Evolutionary conservation across 53 echinoderm and acorn worm species (phyloP).

Genomic region (Stichopus horrens): DNA sequence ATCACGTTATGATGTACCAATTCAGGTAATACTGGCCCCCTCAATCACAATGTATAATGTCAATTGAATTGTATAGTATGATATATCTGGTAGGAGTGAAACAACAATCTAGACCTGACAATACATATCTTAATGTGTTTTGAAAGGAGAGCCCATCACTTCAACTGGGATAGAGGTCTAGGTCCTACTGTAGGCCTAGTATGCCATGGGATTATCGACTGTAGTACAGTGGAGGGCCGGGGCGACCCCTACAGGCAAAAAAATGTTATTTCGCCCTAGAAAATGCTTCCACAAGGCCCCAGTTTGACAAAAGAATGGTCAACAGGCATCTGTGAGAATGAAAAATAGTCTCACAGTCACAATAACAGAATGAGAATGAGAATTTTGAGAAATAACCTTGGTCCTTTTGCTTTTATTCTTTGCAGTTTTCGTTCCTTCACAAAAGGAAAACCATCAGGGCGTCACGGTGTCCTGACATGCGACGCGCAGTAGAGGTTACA

Average conservation of each 20-base stretch:
- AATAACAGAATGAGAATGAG: not conserved
- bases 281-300: too few relatives aligned
- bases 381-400: not conserved
- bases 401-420: not conserved
- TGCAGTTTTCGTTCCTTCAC: too few relatives aligned
- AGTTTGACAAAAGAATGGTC: not conserved
- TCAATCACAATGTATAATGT: too few relatives aligned
- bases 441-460: conserved; percentile 1
- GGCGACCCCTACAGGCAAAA: too few relatives aligned
- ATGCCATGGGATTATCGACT: too few relatives aligned
- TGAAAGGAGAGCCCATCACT: too few relatives aligned
- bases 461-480: conserved; percentile 6
- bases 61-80: not conserved
- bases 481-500: not conserved
- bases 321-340: not conserved
- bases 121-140: too few relatives aligned
- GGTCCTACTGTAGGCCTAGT: too few relatives aligned
- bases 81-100: not conserved
- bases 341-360: not conserved
- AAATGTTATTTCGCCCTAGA: too few relatives aligned
- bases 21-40: conserved; percentile 30
- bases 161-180: too few relatives aligned
- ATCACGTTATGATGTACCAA: not conserved
- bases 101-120: not conserved
- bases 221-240: too few relatives aligned